Percentiles rank a stretch among this genome's conserved stretches.
Conservation (phyloP, 2,113 vertebrate species). For the Otus sunia region DNA sequence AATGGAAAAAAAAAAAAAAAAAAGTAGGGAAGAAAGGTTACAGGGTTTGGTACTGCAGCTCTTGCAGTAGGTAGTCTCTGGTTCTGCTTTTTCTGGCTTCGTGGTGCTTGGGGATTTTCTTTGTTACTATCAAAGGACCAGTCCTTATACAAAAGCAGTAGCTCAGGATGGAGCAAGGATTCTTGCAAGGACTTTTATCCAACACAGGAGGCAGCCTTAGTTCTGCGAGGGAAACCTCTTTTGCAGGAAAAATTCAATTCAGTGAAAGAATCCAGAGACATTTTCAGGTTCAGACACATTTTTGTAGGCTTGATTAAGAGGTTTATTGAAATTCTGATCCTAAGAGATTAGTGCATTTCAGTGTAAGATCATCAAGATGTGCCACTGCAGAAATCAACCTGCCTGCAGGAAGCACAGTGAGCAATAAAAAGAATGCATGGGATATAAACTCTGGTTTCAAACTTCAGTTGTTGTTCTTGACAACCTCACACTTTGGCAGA, state of each 20-base stretch:
- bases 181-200: slow-evolving; percentile 21
- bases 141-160: neutral
- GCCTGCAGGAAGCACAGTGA: neutral
- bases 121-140: neutral
- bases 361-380: neutral
- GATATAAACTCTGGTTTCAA: neutral
- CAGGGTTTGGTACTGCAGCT: neutral
- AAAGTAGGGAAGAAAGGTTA: neutral
- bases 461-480: neutral
- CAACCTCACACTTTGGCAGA: neutral
- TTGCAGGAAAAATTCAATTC: neutral
- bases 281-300: neutral
- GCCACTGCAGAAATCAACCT: neutral
- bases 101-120: neutral
- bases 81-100: neutral
- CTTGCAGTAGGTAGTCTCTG: neutral
- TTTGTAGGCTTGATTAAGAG: neutral
- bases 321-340: neutral
- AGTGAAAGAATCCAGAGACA: neutral
- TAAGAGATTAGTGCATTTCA: neutral
- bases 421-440: neutral
- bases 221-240: slow-evolving; percentile 4
- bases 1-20: neutral
- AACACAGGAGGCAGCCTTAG: slow-evolving; percentile 6
- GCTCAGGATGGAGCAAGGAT: neutral